These are phyloP conservation scores for Tangara arthus DNA, from an alignment of 2,797 vertebrate species.

Conservation along the genomic window DNA sequence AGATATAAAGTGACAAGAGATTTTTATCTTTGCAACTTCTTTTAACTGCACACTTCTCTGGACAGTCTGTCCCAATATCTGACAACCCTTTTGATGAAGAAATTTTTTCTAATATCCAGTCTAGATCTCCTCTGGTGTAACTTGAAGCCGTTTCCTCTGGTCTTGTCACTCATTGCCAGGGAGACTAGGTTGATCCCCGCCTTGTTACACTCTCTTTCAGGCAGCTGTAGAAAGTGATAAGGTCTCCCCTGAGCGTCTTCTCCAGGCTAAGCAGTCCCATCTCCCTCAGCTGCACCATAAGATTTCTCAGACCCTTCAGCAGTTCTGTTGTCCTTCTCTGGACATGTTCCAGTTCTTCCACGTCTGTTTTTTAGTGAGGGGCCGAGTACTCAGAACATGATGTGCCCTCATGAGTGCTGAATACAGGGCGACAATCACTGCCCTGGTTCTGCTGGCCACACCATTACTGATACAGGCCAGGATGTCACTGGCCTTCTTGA, in stretches of 20 bases:
- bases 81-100: neutral
- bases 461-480: neutral
- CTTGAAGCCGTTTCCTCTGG: neutral
- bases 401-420: accelerated
- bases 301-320: neutral
- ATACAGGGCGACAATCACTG: neutral
- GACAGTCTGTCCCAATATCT: neutral
- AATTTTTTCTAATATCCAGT: neutral
- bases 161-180: neutral
- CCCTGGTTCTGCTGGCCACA: neutral
- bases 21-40: neutral
- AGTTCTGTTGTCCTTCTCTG: neutral
- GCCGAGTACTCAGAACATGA: too few relatives aligned
- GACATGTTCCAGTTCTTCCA: neutral
- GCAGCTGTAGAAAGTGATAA: neutral
- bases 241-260: neutral
- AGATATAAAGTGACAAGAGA: neutral
- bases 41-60: neutral
- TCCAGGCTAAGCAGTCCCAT: neutral
- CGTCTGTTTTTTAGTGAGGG: neutral
- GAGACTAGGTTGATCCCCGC: neutral
- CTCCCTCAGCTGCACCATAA: neutral
- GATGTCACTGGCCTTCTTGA: neutral
- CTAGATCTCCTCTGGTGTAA: neutral
- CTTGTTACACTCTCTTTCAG: neutral